Evolutionary conservation across 1,140 invertebrate species (phyloP), one percentile per base, ranked within the genome.

Genomic region (Idris sp.): DNA sequence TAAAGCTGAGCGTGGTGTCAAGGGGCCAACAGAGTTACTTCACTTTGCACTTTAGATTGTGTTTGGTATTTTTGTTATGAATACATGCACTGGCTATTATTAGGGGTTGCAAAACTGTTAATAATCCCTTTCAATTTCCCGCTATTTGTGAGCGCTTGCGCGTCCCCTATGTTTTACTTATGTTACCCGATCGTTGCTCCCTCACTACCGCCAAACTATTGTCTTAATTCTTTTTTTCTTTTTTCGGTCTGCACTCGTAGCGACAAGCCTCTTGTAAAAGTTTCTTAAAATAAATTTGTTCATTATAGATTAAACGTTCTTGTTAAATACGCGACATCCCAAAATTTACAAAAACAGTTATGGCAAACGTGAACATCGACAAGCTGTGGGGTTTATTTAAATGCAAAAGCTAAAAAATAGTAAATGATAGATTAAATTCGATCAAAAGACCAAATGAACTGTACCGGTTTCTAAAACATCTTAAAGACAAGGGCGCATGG

Each of bases 341-440:
- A n/a, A n/a, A n/a, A n/a, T n/a, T n/a, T n/a, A n/a, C n/a, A 8
- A 33, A 33, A 33, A 33, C 30, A 33, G 13, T 10, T 33, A 11
- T 33, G 30, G 30, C 5, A 33, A n/a, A 11, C 30, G 5, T 33
- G 30, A 11, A n/a, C 13, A 33, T 8, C 8, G 4, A 9, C 30
- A n/a, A 9, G 13, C n/a, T 33, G 10, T 11, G 5, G 4, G 1
- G 7, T 33, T 33, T 11, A 33, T n/a, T 11, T 33, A 33, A 33
- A 33, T 4, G 1, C 5, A 9, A 33, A 10, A 4, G 10, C 5
- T 4, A 11, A 33, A 33, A 33, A 10, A 9, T n/a, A n/a, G 10
- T 33, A n/a, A 33, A 33, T 11, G 10, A 33, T 33, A 9, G 30
- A 33, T 33, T 33, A 11, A 33, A 10, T n/a, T 33, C 30, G 1